Percentiles rank a stretch among this genome's conserved stretches.
phyloP scores from a whole-genome alignment of 2,888 invertebrate species.

The Petrolisthes cinctipes region DNA sequence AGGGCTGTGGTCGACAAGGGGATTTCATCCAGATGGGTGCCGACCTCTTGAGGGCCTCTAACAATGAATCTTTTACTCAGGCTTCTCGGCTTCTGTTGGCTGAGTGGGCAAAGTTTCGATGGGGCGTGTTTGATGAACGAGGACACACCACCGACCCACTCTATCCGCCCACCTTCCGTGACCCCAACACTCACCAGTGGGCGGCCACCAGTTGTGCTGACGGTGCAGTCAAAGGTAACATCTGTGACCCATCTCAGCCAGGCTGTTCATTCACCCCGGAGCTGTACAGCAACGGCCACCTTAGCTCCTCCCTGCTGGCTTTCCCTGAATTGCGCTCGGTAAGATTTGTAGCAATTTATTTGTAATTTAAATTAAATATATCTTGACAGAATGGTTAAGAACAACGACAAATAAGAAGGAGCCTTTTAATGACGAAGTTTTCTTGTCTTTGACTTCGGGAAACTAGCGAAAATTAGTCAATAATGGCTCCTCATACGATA shows the following conservation, averaged over 20 bases:
- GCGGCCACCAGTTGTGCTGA: slow-evolving; percentile 53
- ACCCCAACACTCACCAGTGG: slow-evolving; percentile 56
- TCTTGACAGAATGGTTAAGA: no score
- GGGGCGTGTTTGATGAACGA: slow-evolving; percentile 79
- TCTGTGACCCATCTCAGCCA: slow-evolving; percentile 54
- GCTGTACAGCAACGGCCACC: slow-evolving; percentile 55
- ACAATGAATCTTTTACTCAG: slow-evolving; percentile 59
- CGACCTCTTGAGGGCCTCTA: slow-evolving; percentile 66
- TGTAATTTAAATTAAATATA: no score
- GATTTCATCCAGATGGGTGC: slow-evolving; percentile 74
- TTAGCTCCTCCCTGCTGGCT: slow-evolving; percentile 59
- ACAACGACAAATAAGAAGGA: no score
- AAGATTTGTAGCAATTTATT: slow-evolving; percentile 6
- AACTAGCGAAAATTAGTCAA: no score
- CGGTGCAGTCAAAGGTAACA: neutral
- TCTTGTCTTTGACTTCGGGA: no score
- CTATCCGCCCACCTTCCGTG: slow-evolving; percentile 74
- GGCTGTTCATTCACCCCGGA: slow-evolving; percentile 58
- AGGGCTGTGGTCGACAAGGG: slow-evolving; percentile 75
- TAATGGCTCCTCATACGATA: no score
- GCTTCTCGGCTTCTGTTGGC: slow-evolving; percentile 72
- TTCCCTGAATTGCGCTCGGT: slow-evolving; percentile 59
- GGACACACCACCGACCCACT: slow-evolving; percentile 75
- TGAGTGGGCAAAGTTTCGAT: slow-evolving; percentile 78
- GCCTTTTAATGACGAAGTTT: no score